Evolutionary conservation across 2,113 vertebrate genomes (phyloP).

Genomic region (Platichthys flesus): DNA sequence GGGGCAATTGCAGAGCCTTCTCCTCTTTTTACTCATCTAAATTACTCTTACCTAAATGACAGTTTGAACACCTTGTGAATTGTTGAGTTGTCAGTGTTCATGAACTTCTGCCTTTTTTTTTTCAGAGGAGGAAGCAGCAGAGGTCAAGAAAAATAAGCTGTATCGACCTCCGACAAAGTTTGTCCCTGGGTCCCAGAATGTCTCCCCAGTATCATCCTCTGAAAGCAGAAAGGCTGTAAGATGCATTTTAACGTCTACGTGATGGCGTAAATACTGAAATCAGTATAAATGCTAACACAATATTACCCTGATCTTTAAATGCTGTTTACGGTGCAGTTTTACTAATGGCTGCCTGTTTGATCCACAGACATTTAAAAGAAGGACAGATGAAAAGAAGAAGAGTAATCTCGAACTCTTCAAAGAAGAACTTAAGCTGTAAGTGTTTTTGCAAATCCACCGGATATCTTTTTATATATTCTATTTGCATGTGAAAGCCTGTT

Average conservation of each 20-base stretch:
- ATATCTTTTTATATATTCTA: background rate
- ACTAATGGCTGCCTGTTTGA: background rate
- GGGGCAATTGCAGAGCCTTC: background rate
- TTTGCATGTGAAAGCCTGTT: background rate
- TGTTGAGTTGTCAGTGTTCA: background rate
- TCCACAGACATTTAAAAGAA: slow-evolving; percentile 80
- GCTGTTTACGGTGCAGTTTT: background rate
- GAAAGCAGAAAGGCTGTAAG: slow-evolving; percentile 81
- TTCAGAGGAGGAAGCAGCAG: slow-evolving; percentile 81
- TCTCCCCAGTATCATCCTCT: slow-evolving; percentile 47
- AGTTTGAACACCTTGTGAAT: background rate
- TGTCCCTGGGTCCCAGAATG: slow-evolving; percentile 66
- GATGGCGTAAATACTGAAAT: background rate
- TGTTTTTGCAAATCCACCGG: background rate
- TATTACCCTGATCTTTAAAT: background rate
- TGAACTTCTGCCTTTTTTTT: background rate
- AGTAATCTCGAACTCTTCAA: slow-evolving; percentile 87
- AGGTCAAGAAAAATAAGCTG: slow-evolving; percentile 81
- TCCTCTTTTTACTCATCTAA: background rate
- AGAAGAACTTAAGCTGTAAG: slow-evolving; percentile 86
- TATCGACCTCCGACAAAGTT: slow-evolving; percentile 82
- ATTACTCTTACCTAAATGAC: background rate
- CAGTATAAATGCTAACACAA: background rate
- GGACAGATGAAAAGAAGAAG: slow-evolving; percentile 85
- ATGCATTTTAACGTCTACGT: background rate